Base-by-base conservation (phyloP, 2,888 invertebrate genomes). In the Acholoe squamosa region DNA sequence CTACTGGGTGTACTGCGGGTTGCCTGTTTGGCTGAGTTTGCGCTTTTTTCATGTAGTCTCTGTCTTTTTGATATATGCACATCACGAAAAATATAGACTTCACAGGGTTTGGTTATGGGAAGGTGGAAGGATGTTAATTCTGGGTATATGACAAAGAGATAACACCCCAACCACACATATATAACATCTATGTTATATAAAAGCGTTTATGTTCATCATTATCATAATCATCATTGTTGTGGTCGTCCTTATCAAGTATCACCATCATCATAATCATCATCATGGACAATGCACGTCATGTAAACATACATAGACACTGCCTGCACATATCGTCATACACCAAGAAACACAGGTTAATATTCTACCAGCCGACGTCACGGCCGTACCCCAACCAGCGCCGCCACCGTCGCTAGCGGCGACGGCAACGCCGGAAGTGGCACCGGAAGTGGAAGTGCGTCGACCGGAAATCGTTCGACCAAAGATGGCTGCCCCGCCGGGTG, bases 161-260 rank as follows among this genome's bases (percentile, higher is more conserved):
- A 43, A 43, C 43, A 43, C 43, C 43, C 43, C 43, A 43, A 43
- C 43, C 43, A 43, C 43, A 43, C 43, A 43, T 43, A 43, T n/a
- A n/a, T n/a, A n/a, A n/a, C n/a, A 10, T 43, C 3, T 43, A 43
- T 43, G 43, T 43, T n/a, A 43, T 43, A 43, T 10, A 43, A 28
- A 14, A 28, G 14, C 25, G 25, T 76, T 76, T 31, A 89, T 76
- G 77, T 84, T 88, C 88, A 71, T 88, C 91, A 84, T 88, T 76
- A 61, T 86, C 89, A 89, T 25, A 89, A 89, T 84, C 89, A 34
- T 80, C 89, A 84, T 67, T 31, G 67, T 67, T 88, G 54, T 77
- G 89, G 61, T 54, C 89, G 67, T 89, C 71, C 56, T 51, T 56
- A 33, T 84, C 89, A 90, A 43, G 33, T 22, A n/a, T 90, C 52